Conservation (phyloP, 23 tunicate genomes). For the Aplidium turbinatum region DNA sequence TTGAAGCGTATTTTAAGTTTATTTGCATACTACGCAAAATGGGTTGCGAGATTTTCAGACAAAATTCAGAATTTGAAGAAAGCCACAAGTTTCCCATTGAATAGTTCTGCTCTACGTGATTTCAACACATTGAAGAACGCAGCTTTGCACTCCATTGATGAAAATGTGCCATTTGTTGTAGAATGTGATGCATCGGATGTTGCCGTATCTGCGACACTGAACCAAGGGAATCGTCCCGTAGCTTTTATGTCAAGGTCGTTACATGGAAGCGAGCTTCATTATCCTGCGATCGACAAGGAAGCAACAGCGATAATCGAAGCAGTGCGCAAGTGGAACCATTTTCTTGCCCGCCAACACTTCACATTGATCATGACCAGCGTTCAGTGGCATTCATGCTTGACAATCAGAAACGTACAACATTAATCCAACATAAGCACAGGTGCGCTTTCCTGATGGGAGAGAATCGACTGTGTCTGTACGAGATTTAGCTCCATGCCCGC, state of each 20-base stretch:
- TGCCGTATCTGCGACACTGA: slow-evolving; percentile 24
- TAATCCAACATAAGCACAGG: slow-evolving; percentile 30
- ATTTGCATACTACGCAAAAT: slow-evolving; percentile 6
- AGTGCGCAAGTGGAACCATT: slow-evolving; percentile 29
- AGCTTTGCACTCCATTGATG: slow-evolving; percentile 17
- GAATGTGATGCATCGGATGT: slow-evolving; percentile 50
- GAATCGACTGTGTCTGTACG: slow-evolving; percentile 19
- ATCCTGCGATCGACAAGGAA: slow-evolving; percentile 41
- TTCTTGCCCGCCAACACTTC: slow-evolving; percentile 24
- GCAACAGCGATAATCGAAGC: slow-evolving; percentile 43
- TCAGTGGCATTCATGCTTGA: slow-evolving; percentile 46
- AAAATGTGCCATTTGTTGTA: slow-evolving; percentile 22
- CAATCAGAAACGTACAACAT: neutral
- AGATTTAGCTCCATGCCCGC: slow-evolving; percentile 19
- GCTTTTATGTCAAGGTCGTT: slow-evolving; percentile 22
- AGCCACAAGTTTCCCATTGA: neutral
- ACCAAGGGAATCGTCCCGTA: slow-evolving; percentile 32
- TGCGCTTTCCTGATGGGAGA: slow-evolving; percentile 22
- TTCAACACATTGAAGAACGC: neutral
- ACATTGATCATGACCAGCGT: slow-evolving; percentile 28
- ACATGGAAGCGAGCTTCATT: neutral
- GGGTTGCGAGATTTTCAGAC: too few species aligned
- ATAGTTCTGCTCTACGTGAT: neutral
- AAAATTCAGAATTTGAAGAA: neutral
- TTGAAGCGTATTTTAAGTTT: slow-evolving; percentile 13